Conservation (phyloP, 2,797 vertebrate genomes). For the Ciconia nigra region DNA sequence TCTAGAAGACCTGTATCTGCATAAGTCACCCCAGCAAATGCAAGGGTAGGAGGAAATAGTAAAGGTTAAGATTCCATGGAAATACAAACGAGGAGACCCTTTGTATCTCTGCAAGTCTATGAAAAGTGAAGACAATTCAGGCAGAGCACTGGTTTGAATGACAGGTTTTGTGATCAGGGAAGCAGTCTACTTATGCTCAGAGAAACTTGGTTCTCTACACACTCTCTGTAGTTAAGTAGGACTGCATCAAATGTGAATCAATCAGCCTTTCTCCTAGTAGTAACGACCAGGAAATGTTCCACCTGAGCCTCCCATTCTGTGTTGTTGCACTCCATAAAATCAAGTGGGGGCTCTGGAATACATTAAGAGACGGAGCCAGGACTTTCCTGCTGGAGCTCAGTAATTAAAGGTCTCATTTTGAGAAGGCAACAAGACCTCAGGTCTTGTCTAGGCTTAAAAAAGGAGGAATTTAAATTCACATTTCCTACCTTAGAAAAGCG, state of each 20-base stretch:
- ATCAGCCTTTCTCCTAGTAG: background rate
- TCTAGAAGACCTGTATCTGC: background rate
- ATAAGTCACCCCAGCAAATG: background rate
- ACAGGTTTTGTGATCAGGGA: background rate
- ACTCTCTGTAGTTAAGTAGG: background rate
- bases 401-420: background rate
- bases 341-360: background rate
- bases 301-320: background rate
- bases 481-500: background rate
- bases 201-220: background rate
- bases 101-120: background rate
- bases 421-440: background rate
- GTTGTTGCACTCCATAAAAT: background rate
- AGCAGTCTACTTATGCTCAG: background rate
- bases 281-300: background rate
- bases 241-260: background rate
- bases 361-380: background rate
- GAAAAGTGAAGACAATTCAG: background rate
- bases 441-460: background rate
- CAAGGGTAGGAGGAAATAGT: background rate
- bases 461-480: background rate
- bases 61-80: background rate
- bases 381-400: background rate
- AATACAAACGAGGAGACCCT: background rate
- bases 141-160: background rate